Evolutionary conservation across 2,797 vertebrate genomes (phyloP), one percentile per base, ranked within the genome.

Genomic region (Sus cebifrons): DNA sequence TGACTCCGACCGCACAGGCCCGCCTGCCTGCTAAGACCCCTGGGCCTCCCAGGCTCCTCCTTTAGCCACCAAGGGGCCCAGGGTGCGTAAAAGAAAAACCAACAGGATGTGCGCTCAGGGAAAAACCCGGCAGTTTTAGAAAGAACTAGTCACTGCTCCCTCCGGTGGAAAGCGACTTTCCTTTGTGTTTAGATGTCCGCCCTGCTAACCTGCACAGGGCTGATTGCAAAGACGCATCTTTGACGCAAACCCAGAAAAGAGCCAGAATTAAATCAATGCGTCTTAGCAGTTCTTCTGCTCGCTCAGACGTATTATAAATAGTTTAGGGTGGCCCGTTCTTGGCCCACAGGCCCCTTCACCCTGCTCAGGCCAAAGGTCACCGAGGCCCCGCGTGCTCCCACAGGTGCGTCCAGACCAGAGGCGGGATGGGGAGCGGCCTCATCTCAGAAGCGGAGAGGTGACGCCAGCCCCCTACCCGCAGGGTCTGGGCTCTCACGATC

Each of bases 11-110:
- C 64, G n/a, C 56, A 11, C 44, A 49, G 6, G 15, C 0, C 1
- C 0, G 0, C 23, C 29, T 0, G 18, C 78, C 79, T 18, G 0
- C 2, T 21, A 21, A 16, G 44, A 64, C 21, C 10, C 0, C 0
- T 5, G 4, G 5, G 44, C 21, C 15, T n/a, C 15, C 15, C 2
- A 16, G 67, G 16, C 32, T 5, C 20, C 23, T 29, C 27, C 25
- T 15, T 27, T 49, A 0, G 0, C 2, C 0, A 21, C 25, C 60
- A 20, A 11, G 1, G 4, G 36, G 77, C 21, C 36, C 32, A 12
- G 58, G 21, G 13, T 18, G 13, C 44, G 58, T 40, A 20, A 20
- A 56, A 17, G 11, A 58, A 27, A 17, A 44, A 9, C 12, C 36
- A 10, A 49, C 16, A 5, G 12, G 14, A 25, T 44, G 44, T 1